Conservation (phyloP, 2,888 invertebrate genomes). For the Ochropleura plecta region DNA sequence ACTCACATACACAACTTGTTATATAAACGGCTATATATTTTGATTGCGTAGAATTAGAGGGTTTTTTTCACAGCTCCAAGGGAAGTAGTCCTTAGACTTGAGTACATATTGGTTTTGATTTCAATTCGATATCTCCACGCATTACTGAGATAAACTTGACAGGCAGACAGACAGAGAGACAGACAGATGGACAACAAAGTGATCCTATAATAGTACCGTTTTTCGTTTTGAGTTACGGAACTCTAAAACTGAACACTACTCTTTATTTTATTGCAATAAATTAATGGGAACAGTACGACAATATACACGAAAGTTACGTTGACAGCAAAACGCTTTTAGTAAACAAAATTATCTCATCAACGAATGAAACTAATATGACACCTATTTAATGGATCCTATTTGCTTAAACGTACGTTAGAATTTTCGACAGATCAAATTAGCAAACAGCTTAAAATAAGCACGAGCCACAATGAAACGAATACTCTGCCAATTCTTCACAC, state of each 20-base stretch:
- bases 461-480: constrained; percentile 4
- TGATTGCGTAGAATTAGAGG: too few species aligned
- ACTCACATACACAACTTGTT: too few species aligned
- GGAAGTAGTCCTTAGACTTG: too few species aligned
- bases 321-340: constrained; percentile 54
- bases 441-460: constrained; percentile 30
- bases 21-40: too few species aligned
- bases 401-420: constrained; percentile 16
- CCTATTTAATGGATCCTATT: constrained; percentile 26
- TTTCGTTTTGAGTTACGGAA: too few species aligned
- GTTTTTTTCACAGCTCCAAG: too few species aligned
- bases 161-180: too few species aligned
- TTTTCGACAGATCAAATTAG: constrained; percentile 38
- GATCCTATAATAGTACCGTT: too few species aligned
- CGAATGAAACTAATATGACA: constrained; percentile 7
- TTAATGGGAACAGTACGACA: not conserved
- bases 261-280: constrained; percentile 3
- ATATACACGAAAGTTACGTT: constrained; percentile 5
- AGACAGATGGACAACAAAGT: too few species aligned
- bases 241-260: not conserved
- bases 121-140: too few species aligned
- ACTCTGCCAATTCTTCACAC: constrained; percentile 41
- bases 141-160: too few species aligned
- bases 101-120: too few species aligned
- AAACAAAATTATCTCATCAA: constrained; percentile 20